Base-by-base conservation (phyloP, 2,797 vertebrate genomes). In the Tokudaia muenninki region DNA sequence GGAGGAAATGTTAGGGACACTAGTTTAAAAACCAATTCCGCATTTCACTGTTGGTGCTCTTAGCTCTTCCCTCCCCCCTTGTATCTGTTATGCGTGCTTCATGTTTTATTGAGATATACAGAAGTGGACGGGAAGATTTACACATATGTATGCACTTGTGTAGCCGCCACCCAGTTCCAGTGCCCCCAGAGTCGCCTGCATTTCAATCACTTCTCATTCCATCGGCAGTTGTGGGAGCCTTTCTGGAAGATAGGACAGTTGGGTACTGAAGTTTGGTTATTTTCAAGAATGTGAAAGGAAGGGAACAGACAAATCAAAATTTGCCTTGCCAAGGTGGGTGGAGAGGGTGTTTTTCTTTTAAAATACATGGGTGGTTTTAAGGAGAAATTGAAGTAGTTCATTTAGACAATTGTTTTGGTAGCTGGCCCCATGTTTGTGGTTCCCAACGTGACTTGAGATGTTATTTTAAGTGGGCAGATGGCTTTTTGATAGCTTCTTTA, bases 381-480 rank as follows among this genome's bases (percentile, higher is more conserved):
- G 96, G 97, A 98, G 97, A 98, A 98, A 97, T 97, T 97, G 96
- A 97, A 97, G 97, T 93, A 94, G 89, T 93, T 88, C 47, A 89
- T 97, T 97, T 94, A 97, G 96, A 97, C 92, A 94, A 98, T 97
- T 98, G 97, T 98, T 98, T 98, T 97, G 97, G 96, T 98, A 98
- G 96, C 94, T 97, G 96, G 97, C 97, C 96, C 97, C 87, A 74
- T 96, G 97, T 97, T 94, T 98, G 97, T 98, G 97, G 97, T 97
- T 98, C 96, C 96, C 96, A 98, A 97, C 96, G 97, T 98, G 96
- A 97, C 97, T 98, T 98, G 92, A 96, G 95, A 97, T 97, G 97
- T 95, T 98, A 97, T 98, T 98, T 97, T 97, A 97, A 98, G 97
- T 98, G 97, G 98, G 97, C 93, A 97, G 96, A 97, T 98, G 96